phyloP scores from a whole-genome alignment of 2,113 vertebrate species.

The Xiphorhynchus elegans region DNA sequence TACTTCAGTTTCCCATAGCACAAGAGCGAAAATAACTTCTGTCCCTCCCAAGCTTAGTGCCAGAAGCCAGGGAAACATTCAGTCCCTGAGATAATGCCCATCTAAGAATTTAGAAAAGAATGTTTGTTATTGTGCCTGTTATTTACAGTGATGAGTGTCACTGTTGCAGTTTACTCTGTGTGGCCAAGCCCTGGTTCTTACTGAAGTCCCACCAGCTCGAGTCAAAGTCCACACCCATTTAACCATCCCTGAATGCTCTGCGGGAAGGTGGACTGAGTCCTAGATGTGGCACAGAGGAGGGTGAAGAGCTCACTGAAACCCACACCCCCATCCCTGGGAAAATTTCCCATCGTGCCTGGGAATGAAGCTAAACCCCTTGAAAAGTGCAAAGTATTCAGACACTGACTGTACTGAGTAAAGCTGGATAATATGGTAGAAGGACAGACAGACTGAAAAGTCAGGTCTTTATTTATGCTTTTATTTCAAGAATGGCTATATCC shows the following conservation, averaged over 20 bases:
- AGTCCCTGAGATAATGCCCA: neutral
- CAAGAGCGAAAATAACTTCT: neutral
- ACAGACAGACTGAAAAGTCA: neutral
- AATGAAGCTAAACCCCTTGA: neutral
- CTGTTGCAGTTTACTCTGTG: neutral
- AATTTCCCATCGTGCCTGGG: neutral
- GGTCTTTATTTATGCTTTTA: neutral
- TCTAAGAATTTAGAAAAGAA: neutral
- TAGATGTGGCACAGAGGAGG: neutral
- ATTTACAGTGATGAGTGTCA: neutral
- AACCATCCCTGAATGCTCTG: neutral
- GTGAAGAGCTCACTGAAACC: neutral
- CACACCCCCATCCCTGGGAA: neutral
- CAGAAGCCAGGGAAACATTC: neutral
- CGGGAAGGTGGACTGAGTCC: rapidly evolving
- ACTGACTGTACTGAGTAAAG: neutral
- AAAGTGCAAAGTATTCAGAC: neutral
- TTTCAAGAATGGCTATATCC: neutral
- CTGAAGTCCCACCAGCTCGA: neutral
- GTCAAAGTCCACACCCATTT: neutral
- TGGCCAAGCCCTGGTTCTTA: neutral
- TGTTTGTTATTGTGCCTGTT: neutral
- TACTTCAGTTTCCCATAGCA: neutral
- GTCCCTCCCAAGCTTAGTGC: neutral
- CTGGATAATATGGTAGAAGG: neutral